These are phyloP conservation scores for Calliopsis andreniformis DNA, from an alignment of 1,140 invertebrate species.

Conservation along the genomic window DNA sequence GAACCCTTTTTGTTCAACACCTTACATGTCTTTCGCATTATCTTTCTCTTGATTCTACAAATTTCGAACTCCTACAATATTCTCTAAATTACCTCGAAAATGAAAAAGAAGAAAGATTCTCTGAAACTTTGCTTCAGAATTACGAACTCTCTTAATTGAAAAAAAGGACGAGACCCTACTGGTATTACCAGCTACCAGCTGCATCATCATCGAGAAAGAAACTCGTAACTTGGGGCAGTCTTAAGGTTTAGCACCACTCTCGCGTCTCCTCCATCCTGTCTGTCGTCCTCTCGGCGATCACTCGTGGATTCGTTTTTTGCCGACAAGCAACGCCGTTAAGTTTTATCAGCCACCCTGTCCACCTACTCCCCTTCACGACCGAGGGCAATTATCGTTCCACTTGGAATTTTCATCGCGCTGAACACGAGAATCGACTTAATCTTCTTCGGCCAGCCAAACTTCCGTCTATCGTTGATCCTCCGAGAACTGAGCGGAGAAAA, in stretches of 20 bases:
- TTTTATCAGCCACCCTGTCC: background rate
- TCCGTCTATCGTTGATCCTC: background rate
- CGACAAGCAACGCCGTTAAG: background rate
- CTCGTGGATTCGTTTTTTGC: slow-evolving; percentile 1
- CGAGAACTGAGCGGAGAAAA: no score
- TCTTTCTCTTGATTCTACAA: no score
- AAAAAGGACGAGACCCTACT: background rate
- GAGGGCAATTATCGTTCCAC: slow-evolving; percentile 16
- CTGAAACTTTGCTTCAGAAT: no score
- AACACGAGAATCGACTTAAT: slow-evolving; percentile 5
- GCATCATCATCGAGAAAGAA: no score
- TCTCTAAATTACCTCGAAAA: no score
- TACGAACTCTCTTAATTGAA: slow-evolving; percentile 12
- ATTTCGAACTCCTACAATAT: no score
- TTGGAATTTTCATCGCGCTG: background rate
- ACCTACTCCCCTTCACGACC: background rate
- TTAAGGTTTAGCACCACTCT: slow-evolving; percentile 24
- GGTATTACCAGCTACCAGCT: no score
- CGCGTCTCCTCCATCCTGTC: slow-evolving; percentile 16
- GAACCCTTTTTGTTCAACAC: no score
- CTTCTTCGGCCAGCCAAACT: background rate
- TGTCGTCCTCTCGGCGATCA: slow-evolving; percentile 10
- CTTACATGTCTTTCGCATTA: no score
- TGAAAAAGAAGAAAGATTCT: no score
- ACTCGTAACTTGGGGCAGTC: background rate